These are phyloP conservation scores for Porphyrio hochstetteri DNA, from an alignment of 2,113 vertebrate species.

Conservation along the genomic window DNA sequence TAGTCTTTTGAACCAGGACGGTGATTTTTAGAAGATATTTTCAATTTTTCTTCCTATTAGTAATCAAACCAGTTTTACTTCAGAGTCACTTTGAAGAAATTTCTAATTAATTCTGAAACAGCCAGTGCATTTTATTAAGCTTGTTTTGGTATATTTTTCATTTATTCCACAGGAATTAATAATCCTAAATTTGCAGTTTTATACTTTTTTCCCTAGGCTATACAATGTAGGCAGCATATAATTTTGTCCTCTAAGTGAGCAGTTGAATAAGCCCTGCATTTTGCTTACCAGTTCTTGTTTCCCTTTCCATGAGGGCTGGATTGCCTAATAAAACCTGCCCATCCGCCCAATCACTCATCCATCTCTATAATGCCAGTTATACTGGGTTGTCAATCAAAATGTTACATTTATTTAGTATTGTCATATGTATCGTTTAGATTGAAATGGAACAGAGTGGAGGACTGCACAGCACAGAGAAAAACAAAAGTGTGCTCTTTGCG, in stretches of 20 bases:
- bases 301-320: not conserved
- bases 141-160: not conserved
- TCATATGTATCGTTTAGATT: not conserved
- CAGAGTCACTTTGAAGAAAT: conserved; percentile 33
- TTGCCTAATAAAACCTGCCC: not conserved
- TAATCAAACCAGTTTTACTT: not conserved
- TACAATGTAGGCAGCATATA: not conserved
- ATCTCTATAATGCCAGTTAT: not conserved
- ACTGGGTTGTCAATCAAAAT: not conserved
- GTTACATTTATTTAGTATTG: not conserved
- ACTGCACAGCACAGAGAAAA: not conserved
- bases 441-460: not conserved
- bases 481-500: not conserved
- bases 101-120: conserved; percentile 42
- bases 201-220: not conserved
- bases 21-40: conserved; percentile 11
- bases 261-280: not conserved
- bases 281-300: not conserved
- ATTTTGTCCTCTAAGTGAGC: not conserved
- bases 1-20: not conserved
- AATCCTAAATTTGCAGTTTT: conserved; percentile 28
- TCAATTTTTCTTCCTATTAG: not conserved
- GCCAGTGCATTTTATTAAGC: not conserved
- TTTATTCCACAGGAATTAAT: not conserved
- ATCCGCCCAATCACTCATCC: not conserved